Conservation (phyloP, 2,113 vertebrate genomes). For the Scomber scombrus region DNA sequence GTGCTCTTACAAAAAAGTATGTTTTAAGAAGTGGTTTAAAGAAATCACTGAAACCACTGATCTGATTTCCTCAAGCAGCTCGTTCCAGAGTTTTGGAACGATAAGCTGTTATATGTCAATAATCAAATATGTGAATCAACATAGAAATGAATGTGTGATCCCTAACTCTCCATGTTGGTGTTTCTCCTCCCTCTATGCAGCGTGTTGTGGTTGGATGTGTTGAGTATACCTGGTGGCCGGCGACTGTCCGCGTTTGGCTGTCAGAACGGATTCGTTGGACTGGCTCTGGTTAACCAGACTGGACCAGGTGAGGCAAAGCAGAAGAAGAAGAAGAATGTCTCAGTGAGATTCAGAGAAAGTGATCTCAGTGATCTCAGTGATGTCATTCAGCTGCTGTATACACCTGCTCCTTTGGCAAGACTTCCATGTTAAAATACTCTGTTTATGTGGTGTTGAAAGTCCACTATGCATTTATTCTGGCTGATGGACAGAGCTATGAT, state of each 20-base stretch:
- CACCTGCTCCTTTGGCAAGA: background rate
- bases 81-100: too few relatives aligned
- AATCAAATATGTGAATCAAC: too few relatives aligned
- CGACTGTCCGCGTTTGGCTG: constrained; percentile 90
- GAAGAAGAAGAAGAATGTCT: background rate
- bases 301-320: constrained; percentile 80
- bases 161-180: background rate
- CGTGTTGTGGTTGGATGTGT: constrained; percentile 89
- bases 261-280: constrained; percentile 89
- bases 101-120: too few relatives aligned
- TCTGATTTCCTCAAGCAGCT: too few relatives aligned
- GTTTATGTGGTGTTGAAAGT: background rate
- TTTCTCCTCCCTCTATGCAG: constrained; percentile 70
- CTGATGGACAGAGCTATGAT: background rate
- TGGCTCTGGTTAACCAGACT: constrained; percentile 89
- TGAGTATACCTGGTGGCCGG: constrained; percentile 76
- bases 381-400: too few relatives aligned
- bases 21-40: too few relatives aligned
- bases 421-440: background rate
- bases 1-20: too few relatives aligned
- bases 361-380: too few relatives aligned
- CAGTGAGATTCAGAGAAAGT: background rate
- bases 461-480: background rate
- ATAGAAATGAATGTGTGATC: background rate
- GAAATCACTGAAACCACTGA: too few relatives aligned